These are phyloP conservation scores for Trialeurodes vaporariorum DNA, from an alignment of 1,140 invertebrate species.

Conservation along the genomic window DNA sequence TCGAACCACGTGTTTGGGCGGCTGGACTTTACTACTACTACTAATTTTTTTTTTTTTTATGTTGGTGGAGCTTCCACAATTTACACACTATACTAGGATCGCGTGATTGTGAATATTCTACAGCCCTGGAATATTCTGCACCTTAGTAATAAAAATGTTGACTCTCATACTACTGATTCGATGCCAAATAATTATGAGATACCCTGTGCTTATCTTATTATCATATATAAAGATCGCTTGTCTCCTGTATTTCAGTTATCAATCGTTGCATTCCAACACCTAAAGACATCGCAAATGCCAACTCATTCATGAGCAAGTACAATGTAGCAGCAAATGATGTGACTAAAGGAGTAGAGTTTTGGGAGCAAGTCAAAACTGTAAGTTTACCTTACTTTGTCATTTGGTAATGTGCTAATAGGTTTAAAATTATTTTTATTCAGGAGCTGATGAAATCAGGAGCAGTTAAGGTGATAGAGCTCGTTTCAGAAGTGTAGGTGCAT, in stretches of 20 bases:
- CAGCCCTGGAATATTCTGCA: too few species aligned
- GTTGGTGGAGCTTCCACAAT: conserved; percentile 1
- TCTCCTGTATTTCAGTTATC: conserved; percentile 15
- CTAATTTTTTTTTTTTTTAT: background rate
- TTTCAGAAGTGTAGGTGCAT: too few species aligned
- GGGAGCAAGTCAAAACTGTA: conserved; percentile 4
- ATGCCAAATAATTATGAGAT: background rate
- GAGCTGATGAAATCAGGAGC: conserved; percentile 57
- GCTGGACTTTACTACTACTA: too few species aligned
- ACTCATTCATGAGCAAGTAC: conserved; percentile 4
- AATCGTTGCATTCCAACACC: conserved; percentile 16
- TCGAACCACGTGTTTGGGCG: too few species aligned
- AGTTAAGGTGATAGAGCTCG: too few species aligned
- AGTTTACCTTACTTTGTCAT: background rate
- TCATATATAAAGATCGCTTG: too few species aligned
- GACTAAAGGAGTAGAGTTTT: conserved; percentile 8
- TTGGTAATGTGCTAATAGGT: conserved; percentile 41
- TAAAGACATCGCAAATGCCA: background rate
- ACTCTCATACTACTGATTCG: background rate
- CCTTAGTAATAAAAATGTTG: too few species aligned
- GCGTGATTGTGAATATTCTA: too few species aligned
- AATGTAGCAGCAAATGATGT: conserved; percentile 6
- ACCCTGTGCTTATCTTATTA: too few species aligned
- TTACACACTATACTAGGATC: too few species aligned
- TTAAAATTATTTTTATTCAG: too few species aligned